These are phyloP conservation scores for Novumbra hubbsi DNA, from an alignment of 2,797 vertebrate genomes.

Conservation along the genomic window DNA sequence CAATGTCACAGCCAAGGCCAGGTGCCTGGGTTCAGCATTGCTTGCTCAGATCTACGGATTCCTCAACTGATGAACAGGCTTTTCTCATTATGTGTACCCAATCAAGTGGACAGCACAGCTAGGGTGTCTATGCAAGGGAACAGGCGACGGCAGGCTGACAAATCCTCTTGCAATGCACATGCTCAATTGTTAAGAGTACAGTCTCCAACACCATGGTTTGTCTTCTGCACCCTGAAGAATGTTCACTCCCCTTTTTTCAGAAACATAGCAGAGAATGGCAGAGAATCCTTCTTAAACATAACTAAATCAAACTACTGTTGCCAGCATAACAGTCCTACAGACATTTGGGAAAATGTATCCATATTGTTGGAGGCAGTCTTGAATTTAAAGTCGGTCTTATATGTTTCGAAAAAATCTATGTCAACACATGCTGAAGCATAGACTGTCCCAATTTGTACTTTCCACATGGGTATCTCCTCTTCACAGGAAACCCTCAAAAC, in stretches of 20 bases:
- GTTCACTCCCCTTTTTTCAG: not conserved
- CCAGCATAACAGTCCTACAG: conserved; percentile 22
- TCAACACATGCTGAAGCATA: conserved; percentile 24
- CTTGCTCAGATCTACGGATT: conserved; percentile 21
- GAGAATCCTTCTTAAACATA: conserved; percentile 10
- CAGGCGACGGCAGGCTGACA: not conserved
- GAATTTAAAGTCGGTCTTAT: conserved; percentile 29
- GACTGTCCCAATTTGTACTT: conserved; percentile 30
- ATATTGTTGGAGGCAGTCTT: conserved; percentile 12
- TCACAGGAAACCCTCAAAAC: conserved; percentile 48
- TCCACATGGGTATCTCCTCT: conserved; percentile 33
- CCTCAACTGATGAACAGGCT: conserved; percentile 21
- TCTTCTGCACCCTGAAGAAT: not conserved
- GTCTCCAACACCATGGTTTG: not conserved
- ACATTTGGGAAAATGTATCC: conserved; percentile 13
- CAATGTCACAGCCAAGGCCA: conserved; percentile 16
- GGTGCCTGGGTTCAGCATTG: not conserved
- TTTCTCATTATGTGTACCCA: conserved; percentile 11
- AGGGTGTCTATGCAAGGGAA: not conserved
- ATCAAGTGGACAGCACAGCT: not conserved
- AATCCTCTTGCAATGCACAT: conserved; percentile 14
- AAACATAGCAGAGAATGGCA: conserved; percentile 13
- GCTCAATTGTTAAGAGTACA: conserved; percentile 5
- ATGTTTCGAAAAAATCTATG: conserved; percentile 21
- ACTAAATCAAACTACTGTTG: not conserved